Evolutionary conservation across 2,888 invertebrate genomes (phyloP).

Genomic region (Drosophila suboccidentalis): DNA sequence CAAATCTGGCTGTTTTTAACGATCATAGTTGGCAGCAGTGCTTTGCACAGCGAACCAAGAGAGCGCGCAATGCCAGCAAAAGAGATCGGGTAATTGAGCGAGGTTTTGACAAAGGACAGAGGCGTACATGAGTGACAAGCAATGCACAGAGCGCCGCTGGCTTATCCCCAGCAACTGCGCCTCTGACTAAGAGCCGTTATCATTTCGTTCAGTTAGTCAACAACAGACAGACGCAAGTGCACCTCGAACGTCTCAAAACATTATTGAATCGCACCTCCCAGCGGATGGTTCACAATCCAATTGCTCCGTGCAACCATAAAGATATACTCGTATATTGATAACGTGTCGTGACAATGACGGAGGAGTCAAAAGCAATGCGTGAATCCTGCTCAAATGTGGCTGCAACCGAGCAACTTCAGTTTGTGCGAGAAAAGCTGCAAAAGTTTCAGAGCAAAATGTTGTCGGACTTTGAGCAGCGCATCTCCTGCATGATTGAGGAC

Average conservation of each 20-base stretch:
- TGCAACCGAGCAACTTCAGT: constrained; percentile 47
- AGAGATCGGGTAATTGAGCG: constrained; percentile 8
- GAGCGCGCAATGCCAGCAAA: background rate
- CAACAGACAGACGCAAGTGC: constrained; percentile 34
- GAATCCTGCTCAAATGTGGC: constrained; percentile 6
- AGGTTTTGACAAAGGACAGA: constrained; percentile 6
- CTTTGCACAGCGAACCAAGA: constrained; percentile 27
- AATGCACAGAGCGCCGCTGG: background rate
- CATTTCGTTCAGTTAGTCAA: constrained; percentile 32
- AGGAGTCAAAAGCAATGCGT: constrained; percentile 15
- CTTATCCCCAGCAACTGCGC: constrained; percentile 18
- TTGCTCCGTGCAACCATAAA: background rate
- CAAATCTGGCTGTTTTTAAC: too few relatives aligned
- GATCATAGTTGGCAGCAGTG: too few relatives aligned
- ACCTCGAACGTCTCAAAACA: constrained; percentile 30
- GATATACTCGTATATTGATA: background rate
- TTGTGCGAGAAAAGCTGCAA: constrained; percentile 73
- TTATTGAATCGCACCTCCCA: constrained; percentile 45
- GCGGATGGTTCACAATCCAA: constrained; percentile 37
- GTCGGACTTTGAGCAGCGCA: constrained; percentile 80
- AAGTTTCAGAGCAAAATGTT: constrained; percentile 74
- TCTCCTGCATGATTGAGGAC: constrained; percentile 82
- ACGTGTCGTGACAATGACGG: constrained; percentile 41
- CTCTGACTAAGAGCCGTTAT: constrained; percentile 50
- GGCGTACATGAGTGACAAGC: constrained; percentile 16